These are phyloP conservation scores for Drosophila pullipes DNA, from an alignment of 2,888 invertebrate species.

Conservation along the genomic window DNA sequence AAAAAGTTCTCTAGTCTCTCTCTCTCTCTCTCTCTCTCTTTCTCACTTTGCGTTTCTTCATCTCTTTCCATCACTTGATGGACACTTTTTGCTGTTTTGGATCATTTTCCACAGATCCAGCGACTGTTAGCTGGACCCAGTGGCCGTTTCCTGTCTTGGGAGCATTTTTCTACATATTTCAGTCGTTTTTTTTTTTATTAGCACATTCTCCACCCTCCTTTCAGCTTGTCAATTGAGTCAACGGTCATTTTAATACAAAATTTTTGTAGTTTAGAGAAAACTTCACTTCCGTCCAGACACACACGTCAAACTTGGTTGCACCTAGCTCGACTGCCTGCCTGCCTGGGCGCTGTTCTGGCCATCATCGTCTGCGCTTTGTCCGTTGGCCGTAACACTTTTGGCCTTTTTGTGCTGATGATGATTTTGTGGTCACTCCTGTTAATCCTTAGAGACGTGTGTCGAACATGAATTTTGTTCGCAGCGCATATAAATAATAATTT, in stretches of 20 bases:
- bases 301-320: conserved; percentile 57
- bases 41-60: not conserved
- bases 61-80: conserved; percentile 19
- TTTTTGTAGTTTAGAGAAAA: conserved; percentile 48
- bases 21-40: not conserved
- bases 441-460: conserved; percentile 85
- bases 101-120: conserved; percentile 64
- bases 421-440: conserved; percentile 84
- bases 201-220: not conserved
- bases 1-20: conserved; percentile 56
- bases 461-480: conserved; percentile 83
- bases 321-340: conserved; percentile 20
- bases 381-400: conserved; percentile 55
- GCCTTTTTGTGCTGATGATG: conserved; percentile 78
- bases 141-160: conserved; percentile 60
- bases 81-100: conserved; percentile 32
- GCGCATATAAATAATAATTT: conserved; percentile 84
- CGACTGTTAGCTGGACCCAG: conserved; percentile 22
- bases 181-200: conserved; percentile 28
- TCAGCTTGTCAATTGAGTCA: conserved; percentile 46
- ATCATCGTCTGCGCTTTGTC: conserved; percentile 49
- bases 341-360: conserved; percentile 24
- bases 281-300: conserved; percentile 52
- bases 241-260: conserved; percentile 56
- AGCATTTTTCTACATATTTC: conserved; percentile 62